Evolutionary conservation across 2,888 invertebrate species (phyloP).

Genomic region (Pseudococcus longispinus): DNA sequence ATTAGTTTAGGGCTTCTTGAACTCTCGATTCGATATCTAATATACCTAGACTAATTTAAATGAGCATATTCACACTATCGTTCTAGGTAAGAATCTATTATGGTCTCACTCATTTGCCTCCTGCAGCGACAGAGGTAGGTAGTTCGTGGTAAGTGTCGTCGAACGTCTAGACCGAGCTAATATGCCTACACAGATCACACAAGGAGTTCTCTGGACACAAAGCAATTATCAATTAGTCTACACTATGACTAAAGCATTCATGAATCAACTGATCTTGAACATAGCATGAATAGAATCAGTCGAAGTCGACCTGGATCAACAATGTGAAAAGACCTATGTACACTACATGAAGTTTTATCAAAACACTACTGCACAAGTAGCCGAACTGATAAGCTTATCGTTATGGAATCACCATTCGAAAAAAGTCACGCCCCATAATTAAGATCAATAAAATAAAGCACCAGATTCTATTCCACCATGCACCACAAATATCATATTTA

Average conservation of each 20-base stretch:
- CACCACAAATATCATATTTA: not conserved
- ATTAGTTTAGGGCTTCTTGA: not conserved
- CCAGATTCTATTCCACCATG: not conserved
- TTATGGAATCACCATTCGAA: not conserved
- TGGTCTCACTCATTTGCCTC: not conserved
- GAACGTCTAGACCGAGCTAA: not conserved
- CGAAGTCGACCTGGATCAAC: not conserved
- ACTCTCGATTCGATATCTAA: not conserved
- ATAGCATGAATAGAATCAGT: not conserved
- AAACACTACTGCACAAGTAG: not conserved
- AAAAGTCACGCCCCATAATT: not conserved
- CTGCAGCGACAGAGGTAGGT: not conserved
- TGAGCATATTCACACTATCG: not conserved
- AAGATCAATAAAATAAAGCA: conserved; percentile 2
- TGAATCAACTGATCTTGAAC: not conserved
- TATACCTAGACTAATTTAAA: not conserved
- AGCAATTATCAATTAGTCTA: not conserved
- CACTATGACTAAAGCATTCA: not conserved
- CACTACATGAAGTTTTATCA: not conserved
- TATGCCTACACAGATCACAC: not conserved
- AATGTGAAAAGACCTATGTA: not conserved
- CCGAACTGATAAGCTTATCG: not conserved
- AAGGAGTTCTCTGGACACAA: not conserved
- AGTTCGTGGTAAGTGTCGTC: not conserved
- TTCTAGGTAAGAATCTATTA: not conserved